These are phyloP conservation scores for Machaerirhynchus nigripectus DNA, from an alignment of 2,113 vertebrate genomes.

Conservation along the genomic window DNA sequence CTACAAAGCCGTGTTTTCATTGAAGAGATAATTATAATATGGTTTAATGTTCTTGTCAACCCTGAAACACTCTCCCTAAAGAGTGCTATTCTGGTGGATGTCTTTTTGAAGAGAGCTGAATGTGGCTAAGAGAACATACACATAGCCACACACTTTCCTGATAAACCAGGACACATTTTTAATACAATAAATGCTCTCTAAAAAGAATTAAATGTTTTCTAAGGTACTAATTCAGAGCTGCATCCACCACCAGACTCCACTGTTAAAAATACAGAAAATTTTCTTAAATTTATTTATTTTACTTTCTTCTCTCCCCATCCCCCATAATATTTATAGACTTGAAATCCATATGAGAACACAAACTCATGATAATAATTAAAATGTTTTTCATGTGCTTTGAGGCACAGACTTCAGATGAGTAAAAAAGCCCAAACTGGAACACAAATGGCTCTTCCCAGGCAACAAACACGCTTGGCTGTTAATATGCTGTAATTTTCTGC, in stretches of 20 bases:
- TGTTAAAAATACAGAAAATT: not conserved
- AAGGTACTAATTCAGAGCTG: not conserved
- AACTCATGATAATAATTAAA: constrained; percentile 14
- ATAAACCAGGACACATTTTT: constrained; percentile 10
- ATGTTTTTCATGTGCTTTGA: constrained; percentile 17
- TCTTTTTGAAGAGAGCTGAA: constrained; percentile 52
- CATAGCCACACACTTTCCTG: not conserved
- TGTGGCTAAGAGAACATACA: constrained; percentile 12
- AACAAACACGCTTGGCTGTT: constrained; percentile 53
- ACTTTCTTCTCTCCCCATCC: not conserved
- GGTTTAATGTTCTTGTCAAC: constrained; percentile 66
- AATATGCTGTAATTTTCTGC: constrained; percentile 48
- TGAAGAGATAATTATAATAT: constrained; percentile 69
- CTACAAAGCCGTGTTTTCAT: constrained; percentile 57
- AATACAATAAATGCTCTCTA: not conserved
- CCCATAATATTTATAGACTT: not conserved
- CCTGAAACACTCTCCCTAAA: constrained; percentile 55
- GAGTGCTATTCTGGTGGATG: constrained; percentile 40
- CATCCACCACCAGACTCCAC: not conserved
- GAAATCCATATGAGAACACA: not conserved
- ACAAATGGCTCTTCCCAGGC: constrained; percentile 52
- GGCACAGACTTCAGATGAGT: constrained; percentile 36
- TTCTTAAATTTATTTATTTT: not conserved
- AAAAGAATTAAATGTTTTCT: not conserved
- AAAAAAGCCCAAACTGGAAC: constrained; percentile 41